Evolutionary conservation across 2,113 vertebrate genomes (phyloP).

Genomic region (Bettongia penicillata): DNA sequence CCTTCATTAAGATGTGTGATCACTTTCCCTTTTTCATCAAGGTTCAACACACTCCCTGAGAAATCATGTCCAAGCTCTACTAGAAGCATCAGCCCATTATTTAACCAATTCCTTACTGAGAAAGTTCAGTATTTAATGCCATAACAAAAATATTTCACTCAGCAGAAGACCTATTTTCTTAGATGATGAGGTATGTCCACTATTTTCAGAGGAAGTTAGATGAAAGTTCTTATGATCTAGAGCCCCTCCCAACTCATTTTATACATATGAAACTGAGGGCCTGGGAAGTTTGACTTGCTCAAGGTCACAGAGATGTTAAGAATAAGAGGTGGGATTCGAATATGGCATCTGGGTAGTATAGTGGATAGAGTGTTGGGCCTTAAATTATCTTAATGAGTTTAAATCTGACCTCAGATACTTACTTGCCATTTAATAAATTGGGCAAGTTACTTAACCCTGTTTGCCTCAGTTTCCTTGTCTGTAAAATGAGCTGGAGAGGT

Average conservation of each 20-base stretch:
- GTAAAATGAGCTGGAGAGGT: neutral
- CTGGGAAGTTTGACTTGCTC: neutral
- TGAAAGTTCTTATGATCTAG: neutral
- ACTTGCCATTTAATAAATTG: too few species aligned
- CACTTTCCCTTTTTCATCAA: neutral
- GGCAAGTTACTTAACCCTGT: neutral
- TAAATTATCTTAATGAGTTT: too few species aligned
- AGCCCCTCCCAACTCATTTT: neutral
- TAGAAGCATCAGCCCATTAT: neutral
- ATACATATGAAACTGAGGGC: neutral
- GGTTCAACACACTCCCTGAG: neutral
- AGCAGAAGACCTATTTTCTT: neutral
- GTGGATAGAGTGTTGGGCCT: too few species aligned
- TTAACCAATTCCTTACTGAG: neutral
- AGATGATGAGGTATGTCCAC: neutral
- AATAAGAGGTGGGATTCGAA: neutral
- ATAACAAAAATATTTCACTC: neutral
- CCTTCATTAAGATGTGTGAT: neutral
- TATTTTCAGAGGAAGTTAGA: neutral
- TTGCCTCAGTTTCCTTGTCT: neutral
- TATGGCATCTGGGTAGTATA: too few species aligned
- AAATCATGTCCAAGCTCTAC: neutral
- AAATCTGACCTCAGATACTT: too few species aligned
- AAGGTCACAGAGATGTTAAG: neutral
- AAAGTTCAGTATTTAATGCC: neutral